A percentile compares a stretch with the other conserved stretches of the same genome.
Evolutionary conservation across 2,113 vertebrate species (phyloP).

Genomic region (Paradisaea rubra): DNA sequence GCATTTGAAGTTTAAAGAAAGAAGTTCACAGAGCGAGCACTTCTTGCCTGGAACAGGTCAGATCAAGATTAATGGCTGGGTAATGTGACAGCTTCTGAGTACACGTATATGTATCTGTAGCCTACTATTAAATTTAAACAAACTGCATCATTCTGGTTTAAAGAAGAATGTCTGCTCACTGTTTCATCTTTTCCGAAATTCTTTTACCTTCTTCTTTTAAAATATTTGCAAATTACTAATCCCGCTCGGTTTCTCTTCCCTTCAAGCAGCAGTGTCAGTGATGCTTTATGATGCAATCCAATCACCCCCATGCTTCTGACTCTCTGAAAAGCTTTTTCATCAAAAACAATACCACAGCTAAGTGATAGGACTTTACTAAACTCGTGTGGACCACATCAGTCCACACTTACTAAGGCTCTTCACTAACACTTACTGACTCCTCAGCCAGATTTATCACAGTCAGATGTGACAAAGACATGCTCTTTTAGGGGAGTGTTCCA

Average conservation of each 20-base stretch:
- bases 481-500: background rate
- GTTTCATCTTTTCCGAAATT: background rate
- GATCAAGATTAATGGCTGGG: background rate
- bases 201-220: background rate
- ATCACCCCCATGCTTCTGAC: background rate
- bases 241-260: background rate
- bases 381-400: background rate
- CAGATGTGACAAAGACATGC: background rate
- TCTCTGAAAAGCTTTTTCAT: background rate
- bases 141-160: background rate
- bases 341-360: background rate
- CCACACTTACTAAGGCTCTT: background rate
- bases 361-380: background rate
- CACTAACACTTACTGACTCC: background rate
- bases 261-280: background rate
- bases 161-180: background rate
- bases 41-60: background rate
- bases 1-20: constrained; percentile 3
- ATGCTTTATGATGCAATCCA: background rate
- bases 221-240: background rate
- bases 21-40: background rate
- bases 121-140: background rate
- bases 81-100: background rate
- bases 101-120: background rate
- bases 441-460: background rate